Conservation (phyloP, 2,797 vertebrate genomes). For the Parotocinclus haroldoi region DNA sequence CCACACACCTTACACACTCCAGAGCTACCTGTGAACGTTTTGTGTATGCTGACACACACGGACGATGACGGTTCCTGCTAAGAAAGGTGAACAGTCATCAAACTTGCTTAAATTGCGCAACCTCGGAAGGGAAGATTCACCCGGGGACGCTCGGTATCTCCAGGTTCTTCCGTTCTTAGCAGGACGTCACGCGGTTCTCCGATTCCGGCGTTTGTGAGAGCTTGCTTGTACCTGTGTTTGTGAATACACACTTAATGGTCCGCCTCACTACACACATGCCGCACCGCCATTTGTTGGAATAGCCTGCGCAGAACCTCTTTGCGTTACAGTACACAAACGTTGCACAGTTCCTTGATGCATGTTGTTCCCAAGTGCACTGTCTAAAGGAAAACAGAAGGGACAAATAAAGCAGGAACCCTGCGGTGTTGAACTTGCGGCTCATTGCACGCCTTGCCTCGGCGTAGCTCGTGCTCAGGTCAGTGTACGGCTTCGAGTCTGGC, state of each 20-base stretch:
- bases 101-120: not conserved
- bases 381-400: constrained; percentile 43
- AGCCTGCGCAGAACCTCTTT: constrained; percentile 34
- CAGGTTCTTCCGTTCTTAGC: constrained; percentile 65
- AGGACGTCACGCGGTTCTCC: constrained; percentile 48
- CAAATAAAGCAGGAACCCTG: too few relatives aligned
- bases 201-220: constrained; percentile 57
- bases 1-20: constrained; percentile 45
- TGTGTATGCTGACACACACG: constrained; percentile 50
- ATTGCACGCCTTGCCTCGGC: constrained; percentile 35
- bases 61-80: constrained; percentile 54
- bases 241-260: too few relatives aligned
- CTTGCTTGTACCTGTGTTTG: constrained; percentile 38
- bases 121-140: too few relatives aligned
- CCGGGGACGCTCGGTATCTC: constrained; percentile 1
- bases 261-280: too few relatives aligned
- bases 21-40: constrained; percentile 44
- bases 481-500: constrained; percentile 49
- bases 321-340: too few relatives aligned
- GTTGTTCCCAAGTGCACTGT: constrained; percentile 68
- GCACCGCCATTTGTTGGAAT: constrained; percentile 51
- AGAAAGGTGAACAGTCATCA: constrained; percentile 41
- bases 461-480: constrained; percentile 59
- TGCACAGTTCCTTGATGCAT: constrained; percentile 21
- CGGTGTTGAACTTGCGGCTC: too few relatives aligned